Percentiles rank a stretch among this genome's conserved stretches.
These are phyloP conservation scores for Triops longicaudatus DNA, from an alignment of 1,140 invertebrate genomes.

Conservation along the genomic window DNA sequence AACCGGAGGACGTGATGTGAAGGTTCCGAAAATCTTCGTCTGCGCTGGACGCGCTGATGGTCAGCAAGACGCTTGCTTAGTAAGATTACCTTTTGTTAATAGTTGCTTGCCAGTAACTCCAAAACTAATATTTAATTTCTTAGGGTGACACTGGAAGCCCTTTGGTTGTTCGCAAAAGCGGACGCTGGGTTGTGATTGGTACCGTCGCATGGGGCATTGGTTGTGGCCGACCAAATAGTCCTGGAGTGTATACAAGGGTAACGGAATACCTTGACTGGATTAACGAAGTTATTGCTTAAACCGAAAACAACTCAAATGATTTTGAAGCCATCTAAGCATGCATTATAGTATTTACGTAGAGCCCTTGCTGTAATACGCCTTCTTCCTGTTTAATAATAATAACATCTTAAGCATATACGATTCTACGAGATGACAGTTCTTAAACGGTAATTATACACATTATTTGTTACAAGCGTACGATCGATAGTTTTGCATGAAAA, in stretches of 20 bases:
- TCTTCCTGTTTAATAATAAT: no score
- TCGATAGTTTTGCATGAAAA: no score
- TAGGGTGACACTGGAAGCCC: conserved; percentile 86
- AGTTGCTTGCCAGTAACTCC: background rate
- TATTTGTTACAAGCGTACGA: no score
- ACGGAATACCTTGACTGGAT: conserved; percentile 87
- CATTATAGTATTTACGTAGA: no score
- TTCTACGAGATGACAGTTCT: no score
- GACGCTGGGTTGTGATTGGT: conserved; percentile 74
- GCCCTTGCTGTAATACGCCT: no score
- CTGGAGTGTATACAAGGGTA: conserved; percentile 89
- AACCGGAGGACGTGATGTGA: conserved; percentile 78
- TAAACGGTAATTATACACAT: no score
- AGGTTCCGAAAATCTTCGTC: conserved; percentile 88
- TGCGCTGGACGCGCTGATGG: conserved; percentile 85
- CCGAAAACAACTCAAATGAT: conserved; percentile 41
- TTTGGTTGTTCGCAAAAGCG: conserved; percentile 70
- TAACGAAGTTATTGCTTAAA: conserved; percentile 76
- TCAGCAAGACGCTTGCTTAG: conserved; percentile 86
- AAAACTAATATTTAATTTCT: conserved; percentile 23
- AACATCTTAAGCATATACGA: no score
- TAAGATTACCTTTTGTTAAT: conserved; percentile 32
- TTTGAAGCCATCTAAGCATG: no score
- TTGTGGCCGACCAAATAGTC: conserved; percentile 82
- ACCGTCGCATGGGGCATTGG: conserved; percentile 90